Base-by-base conservation (phyloP, 2,888 invertebrate species). In the Theodoxus fluviatilis region DNA sequence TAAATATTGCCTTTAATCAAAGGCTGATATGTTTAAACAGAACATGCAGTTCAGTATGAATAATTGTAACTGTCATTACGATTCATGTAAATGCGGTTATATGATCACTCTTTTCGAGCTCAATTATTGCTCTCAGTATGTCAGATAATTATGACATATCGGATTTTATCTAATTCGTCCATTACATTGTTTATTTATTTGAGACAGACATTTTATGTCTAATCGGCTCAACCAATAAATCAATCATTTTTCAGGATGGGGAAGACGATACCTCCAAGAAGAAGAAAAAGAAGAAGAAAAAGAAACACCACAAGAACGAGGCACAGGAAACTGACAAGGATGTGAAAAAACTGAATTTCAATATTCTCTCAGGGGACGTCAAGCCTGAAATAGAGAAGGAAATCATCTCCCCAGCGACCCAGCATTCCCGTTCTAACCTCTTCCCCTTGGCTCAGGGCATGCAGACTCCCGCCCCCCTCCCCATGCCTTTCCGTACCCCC, bases 191-290 rank as follows among this genome's bases (percentile, higher is more conserved):
- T n/a, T n/a, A n/a, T n/a, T n/a, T n/a, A n/a, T n/a, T n/a, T n/a
- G n/a, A n/a, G n/a, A n/a, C n/a, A n/a, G n/a, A n/a, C n/a, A n/a
- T n/a, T n/a, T n/a, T n/a, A n/a, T n/a, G n/a, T n/a, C n/a, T n/a
- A n/a, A n/a, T n/a, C n/a, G n/a, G 15, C 25, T 43, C 15, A 43
- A 43, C 15, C 15, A 12, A 15, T 43, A 15, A 12, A 12, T 15
- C 15, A 43, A 12, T 12, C 9, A 12, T 7, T 43, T 43, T 7
- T 43, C 43, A 12, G 7, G 9, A 43, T 12, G 70, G 61, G 63
- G 70, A 72, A 63, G 67, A 69, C 47, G 73, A 73, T 40, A 76
- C 77, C 73, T 78, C 79, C 67, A 76, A 78, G 72, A 77, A 74
- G 71, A 75, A 77, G 64, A 74, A 72, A 55, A 69, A 78, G 22